Evolutionary conservation across 2,888 invertebrate genomes (phyloP).

Genomic region (Melipona beecheii): DNA sequence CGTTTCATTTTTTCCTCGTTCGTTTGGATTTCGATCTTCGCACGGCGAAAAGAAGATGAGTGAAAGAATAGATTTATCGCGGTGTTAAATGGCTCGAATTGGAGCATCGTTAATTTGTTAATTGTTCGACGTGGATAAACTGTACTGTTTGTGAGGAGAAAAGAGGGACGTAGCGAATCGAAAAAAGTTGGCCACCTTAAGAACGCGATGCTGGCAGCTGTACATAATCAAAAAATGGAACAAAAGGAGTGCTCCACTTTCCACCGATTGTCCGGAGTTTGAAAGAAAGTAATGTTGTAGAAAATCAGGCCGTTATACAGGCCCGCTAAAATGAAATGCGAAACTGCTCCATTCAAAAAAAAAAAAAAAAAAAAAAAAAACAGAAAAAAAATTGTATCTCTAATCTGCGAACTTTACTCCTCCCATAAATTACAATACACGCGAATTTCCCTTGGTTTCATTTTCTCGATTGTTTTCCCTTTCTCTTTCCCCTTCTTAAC

Average conservation of each 20-base stretch:
- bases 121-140: background rate
- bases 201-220: slow-evolving; percentile 48
- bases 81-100: background rate
- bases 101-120: background rate
- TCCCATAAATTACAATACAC: background rate
- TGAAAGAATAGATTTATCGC: no score
- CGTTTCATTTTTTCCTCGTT: no score
- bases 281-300: slow-evolving; percentile 61
- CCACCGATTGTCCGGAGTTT: slow-evolving; percentile 56
- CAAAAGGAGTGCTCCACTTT: slow-evolving; percentile 56
- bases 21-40: no score
- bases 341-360: slow-evolving; percentile 6
- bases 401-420: slow-evolving; percentile 3
- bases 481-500: background rate
- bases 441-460: no score
- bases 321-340: slow-evolving; percentile 33
- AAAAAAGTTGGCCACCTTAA: slow-evolving; percentile 43
- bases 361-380: no score
- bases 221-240: slow-evolving; percentile 57
- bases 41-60: no score
- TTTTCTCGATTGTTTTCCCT: background rate
- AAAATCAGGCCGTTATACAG: slow-evolving; percentile 56
- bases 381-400: background rate
- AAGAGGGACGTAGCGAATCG: slow-evolving; percentile 10
- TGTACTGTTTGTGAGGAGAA: background rate